These are phyloP conservation scores for Heterodera schachtii DNA, from an alignment of 1,140 invertebrate genomes.

Conservation along the genomic window DNA sequence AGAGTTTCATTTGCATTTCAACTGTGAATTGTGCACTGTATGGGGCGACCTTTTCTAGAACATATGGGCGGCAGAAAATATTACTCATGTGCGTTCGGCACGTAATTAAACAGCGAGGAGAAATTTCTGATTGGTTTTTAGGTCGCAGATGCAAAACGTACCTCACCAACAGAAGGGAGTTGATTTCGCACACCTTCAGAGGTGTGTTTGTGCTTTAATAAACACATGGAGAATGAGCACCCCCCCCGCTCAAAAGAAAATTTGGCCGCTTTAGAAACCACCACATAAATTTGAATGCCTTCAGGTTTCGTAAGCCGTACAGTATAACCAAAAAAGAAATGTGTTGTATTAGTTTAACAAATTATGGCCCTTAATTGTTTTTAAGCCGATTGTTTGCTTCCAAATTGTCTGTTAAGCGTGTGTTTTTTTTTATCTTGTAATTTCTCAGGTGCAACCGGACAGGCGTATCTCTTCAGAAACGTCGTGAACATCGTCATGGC, in stretches of 20 bases:
- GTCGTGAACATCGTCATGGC: slow-evolving; percentile 52
- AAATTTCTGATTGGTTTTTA: background rate
- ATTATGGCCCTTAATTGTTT: too few relatives aligned
- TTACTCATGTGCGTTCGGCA: slow-evolving; percentile 26
- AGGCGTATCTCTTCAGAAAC: slow-evolving; percentile 51
- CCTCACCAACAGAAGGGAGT: slow-evolving; percentile 44
- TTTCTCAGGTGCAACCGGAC: slow-evolving; percentile 52
- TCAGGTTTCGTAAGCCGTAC: too few relatives aligned
- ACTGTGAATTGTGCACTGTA: background rate
- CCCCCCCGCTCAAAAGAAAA: too few relatives aligned
- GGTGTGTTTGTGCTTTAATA: slow-evolving; percentile 21
- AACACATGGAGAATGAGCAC: background rate
- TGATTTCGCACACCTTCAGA: slow-evolving; percentile 51
- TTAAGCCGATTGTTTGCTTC: too few relatives aligned
- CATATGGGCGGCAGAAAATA: slow-evolving; percentile 40
- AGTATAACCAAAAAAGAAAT: too few relatives aligned
- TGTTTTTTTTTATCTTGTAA: too few relatives aligned
- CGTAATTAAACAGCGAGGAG: background rate
- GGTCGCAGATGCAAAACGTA: slow-evolving; percentile 33
- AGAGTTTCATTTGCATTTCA: background rate
- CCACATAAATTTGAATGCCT: too few relatives aligned
- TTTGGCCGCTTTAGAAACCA: too few relatives aligned
- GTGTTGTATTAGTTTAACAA: too few relatives aligned
- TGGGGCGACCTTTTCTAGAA: slow-evolving; percentile 43
- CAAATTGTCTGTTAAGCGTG: too few relatives aligned